Base-by-base conservation (phyloP, 2,113 vertebrate species). In the Sylvilagus bachmani region DNA sequence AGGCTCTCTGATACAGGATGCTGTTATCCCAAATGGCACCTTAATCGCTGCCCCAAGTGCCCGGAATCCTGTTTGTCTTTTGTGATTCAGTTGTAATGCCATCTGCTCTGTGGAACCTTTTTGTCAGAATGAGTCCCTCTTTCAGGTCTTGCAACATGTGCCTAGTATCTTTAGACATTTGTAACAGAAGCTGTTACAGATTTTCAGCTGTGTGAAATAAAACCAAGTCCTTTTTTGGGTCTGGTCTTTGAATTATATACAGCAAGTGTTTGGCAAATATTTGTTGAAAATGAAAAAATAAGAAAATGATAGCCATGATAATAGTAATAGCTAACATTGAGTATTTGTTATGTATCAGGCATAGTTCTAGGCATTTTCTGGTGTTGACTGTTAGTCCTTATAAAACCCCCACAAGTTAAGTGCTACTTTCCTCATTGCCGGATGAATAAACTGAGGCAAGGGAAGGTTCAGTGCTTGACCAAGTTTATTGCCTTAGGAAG, bases 251-350 rank as follows among this genome's bases (percentile, higher is more conserved):
- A 69, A 31, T 61, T 93, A 36, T 3, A 36, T 33, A 49, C 3
- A 81, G 22, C 29, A 66, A 62, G 9, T 90, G 10, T 55, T 95
- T 71, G 81, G 33, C 70, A 91, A 74, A 51, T 67, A 66, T 70
- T 55, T 95, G 70, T 91, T 75, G 88, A 53, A 90, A n/a, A 6
- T 86, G 44, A 92, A 93, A 33, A 93, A 62, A 6, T 31, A 75
- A 69, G 31, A 61, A 89, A 53, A 69, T 91, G 38, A 69, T 69
- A 84, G 27, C 33, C 33, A 25, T 85, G 12, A 29, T 64, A 36
- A 70, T 61, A 69, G 10, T 78, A 90, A 8, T 90, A 67, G 25
- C 29, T 53, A 64, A 16, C 51, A 79, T 33, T 58, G 36, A 66
- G 1, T 82, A 53, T 29, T 21, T 82, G 38, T 86, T 90, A 25